Evolutionary conservation across 2,888 invertebrate genomes (phyloP).

Genomic region (Dicyrtoma fusca): DNA sequence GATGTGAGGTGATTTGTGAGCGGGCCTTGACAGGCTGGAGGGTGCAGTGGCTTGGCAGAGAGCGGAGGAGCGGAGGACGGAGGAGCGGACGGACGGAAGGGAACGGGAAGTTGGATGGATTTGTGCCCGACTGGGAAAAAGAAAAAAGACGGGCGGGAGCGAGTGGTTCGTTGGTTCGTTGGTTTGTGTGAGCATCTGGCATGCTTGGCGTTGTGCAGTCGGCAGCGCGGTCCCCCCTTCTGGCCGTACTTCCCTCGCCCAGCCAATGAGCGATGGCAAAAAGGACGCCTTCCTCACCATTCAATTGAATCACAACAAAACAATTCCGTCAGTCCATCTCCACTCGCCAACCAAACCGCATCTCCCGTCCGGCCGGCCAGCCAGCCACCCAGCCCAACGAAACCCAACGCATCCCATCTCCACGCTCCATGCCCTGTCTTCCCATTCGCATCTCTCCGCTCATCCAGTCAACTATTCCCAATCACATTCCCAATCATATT

Average conservation of each 20-base stretch:
- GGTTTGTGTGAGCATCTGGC: constrained; percentile 24
- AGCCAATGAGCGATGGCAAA: constrained; percentile 18
- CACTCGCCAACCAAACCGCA: constrained; percentile 1
- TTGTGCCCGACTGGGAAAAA: not conserved
- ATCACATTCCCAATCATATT: too few species aligned
- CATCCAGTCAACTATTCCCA: not conserved
- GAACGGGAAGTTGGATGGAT: not conserved
- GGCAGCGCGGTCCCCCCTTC: not conserved
- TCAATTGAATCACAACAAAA: constrained; percentile 27
- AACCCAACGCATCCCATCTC: not conserved
- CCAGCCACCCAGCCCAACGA: not conserved
- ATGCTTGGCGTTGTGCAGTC: not conserved
- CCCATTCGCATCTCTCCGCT: not conserved
- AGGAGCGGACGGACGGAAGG: not conserved
- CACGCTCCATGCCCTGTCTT: too few species aligned
- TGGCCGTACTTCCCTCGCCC: not conserved
- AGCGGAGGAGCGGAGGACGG: not conserved
- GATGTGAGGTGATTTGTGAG: too few species aligned
- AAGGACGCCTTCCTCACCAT: constrained; percentile 25
- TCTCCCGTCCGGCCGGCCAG: not conserved
- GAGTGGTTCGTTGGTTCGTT: too few species aligned
- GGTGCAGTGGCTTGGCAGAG: not conserved
- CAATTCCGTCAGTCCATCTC: constrained; percentile 8
- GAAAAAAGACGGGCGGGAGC: not conserved
- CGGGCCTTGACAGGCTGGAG: not conserved